Conservation (phyloP, 2,113 vertebrate species). For the Sisor rabdophorus region DNA sequence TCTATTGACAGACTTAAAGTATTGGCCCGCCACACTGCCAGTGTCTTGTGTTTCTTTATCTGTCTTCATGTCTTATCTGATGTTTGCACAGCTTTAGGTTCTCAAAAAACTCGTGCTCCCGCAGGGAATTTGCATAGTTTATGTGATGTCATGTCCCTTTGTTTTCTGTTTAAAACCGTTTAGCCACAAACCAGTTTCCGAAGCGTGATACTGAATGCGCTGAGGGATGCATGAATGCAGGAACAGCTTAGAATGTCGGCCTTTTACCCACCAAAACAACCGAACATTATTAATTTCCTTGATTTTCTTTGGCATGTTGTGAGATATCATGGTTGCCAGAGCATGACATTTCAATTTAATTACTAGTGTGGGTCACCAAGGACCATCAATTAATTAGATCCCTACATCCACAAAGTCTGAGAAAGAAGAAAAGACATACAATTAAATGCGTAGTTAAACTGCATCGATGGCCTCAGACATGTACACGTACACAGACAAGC, state of each 20-base stretch:
- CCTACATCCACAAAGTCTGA: slow-evolving; percentile 13
- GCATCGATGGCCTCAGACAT: background rate
- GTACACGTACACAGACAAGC: background rate
- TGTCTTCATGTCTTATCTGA: background rate
- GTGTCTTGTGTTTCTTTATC: background rate
- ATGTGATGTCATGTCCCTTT: background rate
- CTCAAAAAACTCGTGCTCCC: too few species aligned
- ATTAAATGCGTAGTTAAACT: slow-evolving; percentile 28
- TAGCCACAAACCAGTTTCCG: background rate
- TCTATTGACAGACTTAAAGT: too few species aligned
- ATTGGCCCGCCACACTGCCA: too few species aligned
- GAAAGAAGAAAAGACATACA: background rate
- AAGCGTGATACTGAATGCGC: background rate
- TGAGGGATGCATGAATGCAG: background rate
- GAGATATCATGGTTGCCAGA: slow-evolving; percentile 47
- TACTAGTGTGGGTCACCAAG: slow-evolving; percentile 55
- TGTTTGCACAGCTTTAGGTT: background rate
- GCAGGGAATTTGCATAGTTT: background rate
- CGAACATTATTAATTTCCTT: slow-evolving; percentile 51
- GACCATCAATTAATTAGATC: slow-evolving; percentile 48
- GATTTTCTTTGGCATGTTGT: slow-evolving; percentile 44
- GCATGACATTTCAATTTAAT: slow-evolving; percentile 55
- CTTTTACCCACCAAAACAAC: slow-evolving; percentile 28
- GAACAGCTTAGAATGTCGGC: background rate
- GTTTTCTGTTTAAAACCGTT: background rate